phyloP scores from a whole-genome alignment of 2,113 vertebrate genomes.

The Podiceps cristatus region DNA sequence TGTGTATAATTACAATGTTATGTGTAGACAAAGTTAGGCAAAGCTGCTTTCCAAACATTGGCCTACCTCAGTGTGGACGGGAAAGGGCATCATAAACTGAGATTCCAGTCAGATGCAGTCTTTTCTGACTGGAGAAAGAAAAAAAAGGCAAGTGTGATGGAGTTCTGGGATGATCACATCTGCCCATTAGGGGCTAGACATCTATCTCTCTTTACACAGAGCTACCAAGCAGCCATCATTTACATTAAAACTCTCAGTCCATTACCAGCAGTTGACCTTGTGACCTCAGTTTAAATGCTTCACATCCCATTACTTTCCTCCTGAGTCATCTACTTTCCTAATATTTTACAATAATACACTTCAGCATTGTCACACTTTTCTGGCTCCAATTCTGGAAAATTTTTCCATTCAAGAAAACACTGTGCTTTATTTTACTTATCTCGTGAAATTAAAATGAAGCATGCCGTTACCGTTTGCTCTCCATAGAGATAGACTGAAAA shows the following conservation, averaged over 20 bases:
- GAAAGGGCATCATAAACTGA: neutral
- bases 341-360: slow-evolving; percentile 21
- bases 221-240: slow-evolving; percentile 4
- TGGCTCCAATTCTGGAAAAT: slow-evolving; percentile 30
- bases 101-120: neutral
- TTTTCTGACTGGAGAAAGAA: neutral
- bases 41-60: neutral
- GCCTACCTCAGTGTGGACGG: neutral
- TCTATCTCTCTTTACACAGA: slow-evolving; percentile 22
- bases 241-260: slow-evolving; percentile 25
- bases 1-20: neutral
- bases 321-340: neutral
- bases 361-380: slow-evolving; percentile 30
- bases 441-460: slow-evolving; percentile 30
- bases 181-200: neutral
- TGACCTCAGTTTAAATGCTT: slow-evolving; percentile 11
- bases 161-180: neutral
- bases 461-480: neutral
- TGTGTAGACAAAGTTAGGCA: neutral
- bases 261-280: slow-evolving; percentile 38
- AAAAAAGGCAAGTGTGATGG: neutral
- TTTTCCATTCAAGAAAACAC: neutral
- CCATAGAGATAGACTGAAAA: neutral
- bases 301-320: slow-evolving; percentile 32
- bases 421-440: slow-evolving; percentile 42